These are phyloP conservation scores for Pseudocheirus occidentalis DNA, from an alignment of 2,797 vertebrate genomes.

Conservation along the genomic window DNA sequence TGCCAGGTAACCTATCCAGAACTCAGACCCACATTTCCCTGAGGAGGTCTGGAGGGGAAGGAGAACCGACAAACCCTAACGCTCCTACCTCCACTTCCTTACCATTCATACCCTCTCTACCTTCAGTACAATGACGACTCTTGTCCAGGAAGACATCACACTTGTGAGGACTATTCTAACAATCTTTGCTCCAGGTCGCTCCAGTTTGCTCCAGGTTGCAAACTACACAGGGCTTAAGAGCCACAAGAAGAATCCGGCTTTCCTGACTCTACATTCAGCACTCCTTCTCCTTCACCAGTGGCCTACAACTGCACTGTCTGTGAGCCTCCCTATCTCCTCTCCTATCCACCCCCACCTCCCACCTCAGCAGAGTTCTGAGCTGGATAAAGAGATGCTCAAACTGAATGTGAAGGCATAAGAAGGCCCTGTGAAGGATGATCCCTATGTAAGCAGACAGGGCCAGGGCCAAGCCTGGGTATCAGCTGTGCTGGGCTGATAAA, in stretches of 20 bases:
- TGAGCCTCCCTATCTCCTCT: too few relatives aligned
- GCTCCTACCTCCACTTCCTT: too few relatives aligned
- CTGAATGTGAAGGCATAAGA: background rate
- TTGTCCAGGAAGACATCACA: too few relatives aligned
- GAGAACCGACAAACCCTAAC: too few relatives aligned
- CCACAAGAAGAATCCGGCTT: background rate
- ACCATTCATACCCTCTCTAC: too few relatives aligned
- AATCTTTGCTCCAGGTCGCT: too few relatives aligned
- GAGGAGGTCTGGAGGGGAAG: too few relatives aligned
- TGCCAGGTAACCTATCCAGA: too few relatives aligned
- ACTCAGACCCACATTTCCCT: too few relatives aligned
- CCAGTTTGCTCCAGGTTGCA: background rate
- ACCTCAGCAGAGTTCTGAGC: background rate
- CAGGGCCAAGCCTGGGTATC: background rate
- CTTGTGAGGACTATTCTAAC: too few relatives aligned
- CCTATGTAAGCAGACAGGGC: background rate
- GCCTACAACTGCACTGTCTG: background rate
- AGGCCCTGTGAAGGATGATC: background rate
- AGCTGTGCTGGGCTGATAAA: background rate
- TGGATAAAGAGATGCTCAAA: background rate
- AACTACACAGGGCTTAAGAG: background rate
- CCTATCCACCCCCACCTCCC: background rate
- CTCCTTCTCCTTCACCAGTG: background rate
- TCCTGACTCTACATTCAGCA: background rate
- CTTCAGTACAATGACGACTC: too few relatives aligned